Base-by-base conservation (phyloP, 2,888 invertebrate species). In the Allolobophora icterica region DNA sequence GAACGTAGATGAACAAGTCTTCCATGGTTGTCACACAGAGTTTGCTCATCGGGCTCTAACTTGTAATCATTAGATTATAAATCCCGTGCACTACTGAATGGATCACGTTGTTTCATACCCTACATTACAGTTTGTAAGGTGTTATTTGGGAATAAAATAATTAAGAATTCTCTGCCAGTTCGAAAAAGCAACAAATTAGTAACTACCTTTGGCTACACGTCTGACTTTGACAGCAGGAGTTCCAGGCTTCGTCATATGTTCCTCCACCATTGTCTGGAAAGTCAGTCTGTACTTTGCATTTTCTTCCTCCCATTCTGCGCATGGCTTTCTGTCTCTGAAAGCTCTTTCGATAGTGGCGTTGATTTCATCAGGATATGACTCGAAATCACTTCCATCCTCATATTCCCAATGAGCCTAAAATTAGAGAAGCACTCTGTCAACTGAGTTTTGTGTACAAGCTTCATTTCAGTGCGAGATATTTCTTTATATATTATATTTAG, bases 291-390 rank as follows among this genome's bases (percentile, higher is more conserved):
- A 91, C 52, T 84, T 83, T 33, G 84, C 91, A n/a, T 1, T 91
- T 8, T 90, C 84, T 71, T 91, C 91, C 24, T 35, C 83, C 91
- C 91, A 91, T 30, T 33, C 52, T 33, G 83, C 91, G 40, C 52
- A 90, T 33, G 45, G 52, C 35, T 90, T 90, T 42, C 87, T 90
- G 35, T 91, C 90, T 34, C 42, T 45, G 89, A 84, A 92, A 30
- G 84, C 91, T 52, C 90, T 91, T 90, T 91, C 91, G 40, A 91
- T 90, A 38, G 90, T 90, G n/a, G 45, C 35, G 52, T 91, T 91
- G 8, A 91, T 91, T 17, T 91, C 90, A 30, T 33, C 30, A 24
- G 91, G 90, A 87, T 91, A 91, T n/a, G 24, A n/a, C n/a, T 15
- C 84, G 17, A n/a, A 91, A 45, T 30, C 90, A 40, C 17, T 40